A percentile compares a stretch with the other conserved stretches of the same genome.
These are phyloP conservation scores for Salticus scenicus DNA, from an alignment of 2,888 invertebrate species.

Conservation along the genomic window DNA sequence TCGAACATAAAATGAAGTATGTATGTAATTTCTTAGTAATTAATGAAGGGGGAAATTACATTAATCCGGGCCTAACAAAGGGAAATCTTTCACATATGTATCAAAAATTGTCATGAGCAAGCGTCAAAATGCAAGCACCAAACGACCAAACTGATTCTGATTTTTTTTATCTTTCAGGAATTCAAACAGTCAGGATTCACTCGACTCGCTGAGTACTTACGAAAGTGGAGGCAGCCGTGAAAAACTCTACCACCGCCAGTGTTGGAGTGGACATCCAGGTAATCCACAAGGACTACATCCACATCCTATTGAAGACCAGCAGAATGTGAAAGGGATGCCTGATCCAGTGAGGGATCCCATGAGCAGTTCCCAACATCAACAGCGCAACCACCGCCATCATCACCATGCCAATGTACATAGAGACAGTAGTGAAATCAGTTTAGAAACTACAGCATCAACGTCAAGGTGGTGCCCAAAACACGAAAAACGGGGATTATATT, in stretches of 20 bases:
- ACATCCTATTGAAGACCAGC: not conserved
- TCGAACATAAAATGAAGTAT: too few relatives aligned
- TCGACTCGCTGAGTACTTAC: slow-evolving; percentile 64
- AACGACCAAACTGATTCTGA: too few relatives aligned
- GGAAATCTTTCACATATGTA: too few relatives aligned
- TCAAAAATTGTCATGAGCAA: too few relatives aligned
- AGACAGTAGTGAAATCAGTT: slow-evolving; percentile 57
- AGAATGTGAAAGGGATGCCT: slow-evolving; percentile 15
- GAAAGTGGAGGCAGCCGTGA: slow-evolving; percentile 63
- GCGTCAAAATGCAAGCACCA: too few relatives aligned
- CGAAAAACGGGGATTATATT: slow-evolving; percentile 45
- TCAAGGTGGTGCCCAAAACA: slow-evolving; percentile 62
- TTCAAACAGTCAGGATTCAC: slow-evolving; percentile 55
- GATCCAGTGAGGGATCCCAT: not conserved
- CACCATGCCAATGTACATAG: slow-evolving; percentile 36
- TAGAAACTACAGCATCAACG: slow-evolving; percentile 49
- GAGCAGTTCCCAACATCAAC: slow-evolving; percentile 38
- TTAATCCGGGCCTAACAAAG: too few relatives aligned
- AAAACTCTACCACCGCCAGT: slow-evolving; percentile 59
- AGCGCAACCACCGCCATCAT: slow-evolving; percentile 30
- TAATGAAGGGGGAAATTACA: too few relatives aligned
- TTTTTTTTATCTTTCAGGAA: slow-evolving; percentile 25
- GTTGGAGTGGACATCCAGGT: slow-evolving; percentile 49
- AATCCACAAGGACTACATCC: slow-evolving; percentile 17
- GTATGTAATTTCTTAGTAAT: too few relatives aligned